Evolutionary conservation across 2,113 vertebrate species (phyloP).

Genomic region (Tonatia bakeri): DNA sequence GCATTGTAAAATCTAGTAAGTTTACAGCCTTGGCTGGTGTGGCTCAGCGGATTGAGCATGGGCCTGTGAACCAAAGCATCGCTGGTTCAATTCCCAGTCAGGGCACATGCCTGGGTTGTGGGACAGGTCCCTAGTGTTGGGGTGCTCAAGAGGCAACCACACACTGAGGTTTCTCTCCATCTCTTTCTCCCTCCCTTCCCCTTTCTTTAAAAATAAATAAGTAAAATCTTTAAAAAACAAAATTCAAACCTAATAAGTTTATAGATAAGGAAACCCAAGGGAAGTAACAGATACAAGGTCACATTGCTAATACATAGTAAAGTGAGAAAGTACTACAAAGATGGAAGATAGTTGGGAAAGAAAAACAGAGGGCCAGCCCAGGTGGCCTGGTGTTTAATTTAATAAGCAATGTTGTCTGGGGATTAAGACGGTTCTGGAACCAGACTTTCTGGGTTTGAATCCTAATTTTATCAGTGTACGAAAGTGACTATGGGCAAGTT

Average conservation of each 20-base stretch:
- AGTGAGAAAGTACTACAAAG: neutral
- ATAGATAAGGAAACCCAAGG: neutral
- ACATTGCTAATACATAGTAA: neutral
- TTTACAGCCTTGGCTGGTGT: neutral
- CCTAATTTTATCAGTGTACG: neutral
- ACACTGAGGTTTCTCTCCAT: too few relatives aligned
- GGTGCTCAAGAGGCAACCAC: too few relatives aligned
- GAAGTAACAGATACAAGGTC: neutral
- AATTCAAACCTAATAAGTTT: neutral
- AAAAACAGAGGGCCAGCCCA: neutral
- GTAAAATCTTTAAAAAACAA: too few relatives aligned
- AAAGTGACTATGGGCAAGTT: neutral
- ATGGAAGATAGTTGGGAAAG: neutral
- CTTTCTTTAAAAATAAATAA: too few relatives aligned
- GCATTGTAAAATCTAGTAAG: neutral
- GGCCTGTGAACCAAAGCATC: too few relatives aligned
- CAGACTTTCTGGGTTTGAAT: neutral
- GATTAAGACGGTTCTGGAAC: neutral
- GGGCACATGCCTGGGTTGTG: too few relatives aligned
- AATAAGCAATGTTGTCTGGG: neutral
- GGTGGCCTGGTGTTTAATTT: neutral
- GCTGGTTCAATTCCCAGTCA: too few relatives aligned
- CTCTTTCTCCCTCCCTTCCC: too few relatives aligned
- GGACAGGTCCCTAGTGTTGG: too few relatives aligned
- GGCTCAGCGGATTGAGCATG: too few relatives aligned